A percentile compares a stretch with the other conserved stretches of the same genome.
These are phyloP conservation scores for Melinaea marsaeus DNA, from an alignment of 2,888 invertebrate species.

Conservation along the genomic window DNA sequence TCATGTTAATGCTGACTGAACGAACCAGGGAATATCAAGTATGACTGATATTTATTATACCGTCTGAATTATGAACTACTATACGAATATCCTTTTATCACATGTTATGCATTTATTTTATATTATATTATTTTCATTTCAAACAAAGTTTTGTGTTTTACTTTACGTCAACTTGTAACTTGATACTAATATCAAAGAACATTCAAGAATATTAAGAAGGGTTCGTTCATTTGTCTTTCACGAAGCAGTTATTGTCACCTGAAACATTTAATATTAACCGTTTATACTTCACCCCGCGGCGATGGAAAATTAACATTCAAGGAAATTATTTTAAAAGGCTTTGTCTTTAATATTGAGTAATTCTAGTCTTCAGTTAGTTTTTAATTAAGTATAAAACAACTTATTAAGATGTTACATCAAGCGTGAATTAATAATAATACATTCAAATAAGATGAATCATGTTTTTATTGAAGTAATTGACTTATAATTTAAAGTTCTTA, in stretches of 20 bases:
- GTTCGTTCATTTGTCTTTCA: slow-evolving; percentile 16
- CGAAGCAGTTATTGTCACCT: slow-evolving; percentile 29
- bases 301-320: slow-evolving; percentile 27
- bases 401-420: too few species aligned
- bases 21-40: too few species aligned
- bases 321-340: slow-evolving; percentile 30
- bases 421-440: background rate
- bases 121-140: too few species aligned
- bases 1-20: too few species aligned
- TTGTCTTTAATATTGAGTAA: slow-evolving; percentile 29
- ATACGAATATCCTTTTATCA: too few species aligned
- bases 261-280: slow-evolving; percentile 32
- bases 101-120: too few species aligned
- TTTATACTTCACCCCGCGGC: slow-evolving; percentile 24
- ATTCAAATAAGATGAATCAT: too few species aligned
- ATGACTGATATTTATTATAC: too few species aligned
- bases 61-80: too few species aligned
- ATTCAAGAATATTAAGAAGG: slow-evolving; percentile 13
- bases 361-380: slow-evolving; percentile 22
- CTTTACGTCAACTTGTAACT: background rate
- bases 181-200: slow-evolving; percentile 17
- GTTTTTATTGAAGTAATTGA: too few species aligned
- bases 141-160: too few species aligned
- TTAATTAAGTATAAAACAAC: slow-evolving; percentile 3
- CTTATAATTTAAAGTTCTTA: background rate